A percentile compares a stretch with the other conserved stretches of the same genome.
phyloP scores from a whole-genome alignment of 2,797 vertebrate genomes.

The Pipistrellus nathusii region DNA sequence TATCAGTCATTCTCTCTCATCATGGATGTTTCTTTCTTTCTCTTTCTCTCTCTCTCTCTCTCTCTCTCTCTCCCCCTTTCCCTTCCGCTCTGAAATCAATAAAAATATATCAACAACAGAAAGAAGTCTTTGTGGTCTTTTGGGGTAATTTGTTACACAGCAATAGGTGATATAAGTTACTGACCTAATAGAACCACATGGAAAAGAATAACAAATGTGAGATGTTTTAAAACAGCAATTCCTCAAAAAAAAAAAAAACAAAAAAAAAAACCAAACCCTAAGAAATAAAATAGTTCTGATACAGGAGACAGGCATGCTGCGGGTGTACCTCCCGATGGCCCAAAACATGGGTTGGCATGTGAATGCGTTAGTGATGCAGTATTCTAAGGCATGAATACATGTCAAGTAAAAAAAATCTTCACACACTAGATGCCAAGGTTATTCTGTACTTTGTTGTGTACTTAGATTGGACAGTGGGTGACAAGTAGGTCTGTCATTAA shows the following conservation, averaged over 20 bases:
- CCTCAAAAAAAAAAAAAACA: conserved; percentile 15
- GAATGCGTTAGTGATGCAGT: background rate
- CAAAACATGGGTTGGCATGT: background rate
- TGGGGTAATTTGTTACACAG: background rate
- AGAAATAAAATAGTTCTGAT: background rate
- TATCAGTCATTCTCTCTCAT: no score
- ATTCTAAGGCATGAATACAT: conserved; percentile 15
- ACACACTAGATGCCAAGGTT: background rate
- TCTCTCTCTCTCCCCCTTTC: no score
- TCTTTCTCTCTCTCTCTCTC: no score
- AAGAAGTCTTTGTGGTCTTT: background rate
- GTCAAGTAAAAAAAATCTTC: background rate
- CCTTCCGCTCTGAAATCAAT: no score
- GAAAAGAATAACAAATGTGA: conserved; percentile 17
- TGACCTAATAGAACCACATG: background rate
- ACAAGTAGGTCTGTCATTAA: background rate
- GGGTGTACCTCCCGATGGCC: background rate
- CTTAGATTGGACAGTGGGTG: no score
- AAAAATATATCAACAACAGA: no score
- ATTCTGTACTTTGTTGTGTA: background rate
- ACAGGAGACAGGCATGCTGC: background rate
- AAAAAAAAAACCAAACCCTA: no score
- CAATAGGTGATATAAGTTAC: background rate
- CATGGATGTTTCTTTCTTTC: no score
- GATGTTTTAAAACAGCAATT: conserved; percentile 21